Base-by-base conservation (phyloP, 2,797 vertebrate genomes). In the Cheracebus regulus region DNA sequence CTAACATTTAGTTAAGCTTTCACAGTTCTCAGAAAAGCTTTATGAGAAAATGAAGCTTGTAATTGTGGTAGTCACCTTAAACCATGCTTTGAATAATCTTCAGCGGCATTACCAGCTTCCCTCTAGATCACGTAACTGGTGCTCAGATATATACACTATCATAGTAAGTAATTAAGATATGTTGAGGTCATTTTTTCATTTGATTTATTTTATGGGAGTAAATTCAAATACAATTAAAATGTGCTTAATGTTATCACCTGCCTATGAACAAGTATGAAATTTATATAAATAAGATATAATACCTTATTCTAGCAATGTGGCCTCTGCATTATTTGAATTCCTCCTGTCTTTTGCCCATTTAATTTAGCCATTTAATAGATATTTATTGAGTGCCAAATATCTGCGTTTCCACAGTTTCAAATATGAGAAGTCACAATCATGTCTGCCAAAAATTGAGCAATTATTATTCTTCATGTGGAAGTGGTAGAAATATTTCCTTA, bases 1-100 rank as follows among this genome's bases (percentile, higher is more conserved):
- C 81, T 93, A 97, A 93, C 24, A 73, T 87, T 93, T 97, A 96
- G 52, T 78, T 97, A 84, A 92, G 13, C 30, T 93, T 97, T 98
- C 92, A 61, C 57, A 90, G 33, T 15, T 0, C 88, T 95, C 82
- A 85, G 88, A 91, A 96, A 95, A 78, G 76, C 72, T 96, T 78
- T 96, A 93, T 78, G 87, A 61, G 93, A 88, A 97, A 97, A 50
- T 26, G 72, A 89, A 98, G 85, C 24, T 87, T 82, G 5, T 73
- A 93, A 97, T 92, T 96, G 76, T 83, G 83, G 50, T 44, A 88
- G 75, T 97, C 96, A 78, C 78, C 72, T 94, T 85, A 98, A 93
- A 78, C 14, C 7, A 73, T 46, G 48, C 86, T 97, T 88, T 96
- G 86, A 96, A 97, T 95, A 78, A 36, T 92, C 90, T 95, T 96